Evolutionary conservation across 1,140 invertebrate genomes (phyloP).

Genomic region (Drosophila seguyi): DNA sequence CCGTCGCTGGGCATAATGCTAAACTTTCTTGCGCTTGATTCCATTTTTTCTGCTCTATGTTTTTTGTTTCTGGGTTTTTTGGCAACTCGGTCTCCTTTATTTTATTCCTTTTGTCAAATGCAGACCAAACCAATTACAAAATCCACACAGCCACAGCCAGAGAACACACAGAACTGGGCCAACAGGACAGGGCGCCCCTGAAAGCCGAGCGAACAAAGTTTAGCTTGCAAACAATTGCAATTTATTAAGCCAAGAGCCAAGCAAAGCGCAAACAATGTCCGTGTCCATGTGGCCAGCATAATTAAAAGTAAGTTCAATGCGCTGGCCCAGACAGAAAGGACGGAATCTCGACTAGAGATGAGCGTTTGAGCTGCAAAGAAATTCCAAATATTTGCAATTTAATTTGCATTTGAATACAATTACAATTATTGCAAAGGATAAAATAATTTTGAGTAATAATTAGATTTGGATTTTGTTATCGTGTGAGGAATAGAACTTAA

Average conservation of each 20-base stretch:
- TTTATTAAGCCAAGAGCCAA: slow-evolving; percentile 78
- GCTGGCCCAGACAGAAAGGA: slow-evolving; percentile 41
- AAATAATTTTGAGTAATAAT: slow-evolving; percentile 28
- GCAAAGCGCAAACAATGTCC: slow-evolving; percentile 69
- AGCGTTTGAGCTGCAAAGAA: slow-evolving; percentile 6
- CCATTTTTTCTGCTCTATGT: slow-evolving; percentile 12
- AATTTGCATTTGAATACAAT: slow-evolving; percentile 44
- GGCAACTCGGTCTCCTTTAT: slow-evolving; percentile 21
- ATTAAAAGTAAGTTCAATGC: slow-evolving; percentile 82
- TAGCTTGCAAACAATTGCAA: slow-evolving; percentile 80
- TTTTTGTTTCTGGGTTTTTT: background rate
- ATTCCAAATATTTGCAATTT: slow-evolving; percentile 49
- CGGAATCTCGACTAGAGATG: slow-evolving; percentile 31
- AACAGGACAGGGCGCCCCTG: slow-evolving; percentile 21
- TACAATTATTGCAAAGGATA: slow-evolving; percentile 30
- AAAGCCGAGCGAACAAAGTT: slow-evolving; percentile 57
- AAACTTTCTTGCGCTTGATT: slow-evolving; percentile 66
- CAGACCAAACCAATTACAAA: slow-evolving; percentile 81
- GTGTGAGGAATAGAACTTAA: background rate
- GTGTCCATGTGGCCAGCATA: slow-evolving; percentile 70
- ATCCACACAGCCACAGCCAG: slow-evolving; percentile 44
- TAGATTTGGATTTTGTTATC: background rate
- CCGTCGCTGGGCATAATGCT: slow-evolving; percentile 69
- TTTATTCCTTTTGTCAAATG: slow-evolving; percentile 73
- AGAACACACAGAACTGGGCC: slow-evolving; percentile 59